Conservation (phyloP, 2,797 vertebrate genomes). For the Poecilia velifera region DNA sequence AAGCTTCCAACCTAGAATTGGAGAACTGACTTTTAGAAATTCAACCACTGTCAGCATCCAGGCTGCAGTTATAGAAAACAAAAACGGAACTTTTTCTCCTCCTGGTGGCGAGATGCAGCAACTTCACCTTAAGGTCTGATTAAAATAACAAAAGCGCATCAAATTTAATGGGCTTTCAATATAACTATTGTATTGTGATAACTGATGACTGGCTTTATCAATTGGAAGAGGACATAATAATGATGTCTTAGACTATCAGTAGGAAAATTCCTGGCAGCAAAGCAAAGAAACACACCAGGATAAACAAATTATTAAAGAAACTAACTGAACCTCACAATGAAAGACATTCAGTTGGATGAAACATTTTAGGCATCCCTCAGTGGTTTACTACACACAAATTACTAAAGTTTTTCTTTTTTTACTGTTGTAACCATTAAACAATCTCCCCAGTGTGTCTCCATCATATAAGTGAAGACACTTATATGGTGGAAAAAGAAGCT, state of each 20-base stretch:
- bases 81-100: not conserved
- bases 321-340: too few relatives aligned
- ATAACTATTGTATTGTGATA: not conserved
- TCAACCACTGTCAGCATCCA: not conserved
- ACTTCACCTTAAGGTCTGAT: not conserved
- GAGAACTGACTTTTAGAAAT: not conserved
- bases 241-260: not conserved
- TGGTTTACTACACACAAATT: too few relatives aligned
- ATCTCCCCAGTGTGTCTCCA: too few relatives aligned
- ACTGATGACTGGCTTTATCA: not conserved
- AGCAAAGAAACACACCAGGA: too few relatives aligned
- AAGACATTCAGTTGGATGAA: too few relatives aligned
- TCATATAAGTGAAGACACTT: too few relatives aligned
- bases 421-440: too few relatives aligned
- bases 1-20: not conserved
- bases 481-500: too few relatives aligned
- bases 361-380: too few relatives aligned
- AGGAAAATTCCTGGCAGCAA: not conserved
- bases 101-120: not conserved
- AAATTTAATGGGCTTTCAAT: not conserved
- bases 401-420: too few relatives aligned
- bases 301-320: not conserved
- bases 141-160: not conserved
- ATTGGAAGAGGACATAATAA: not conserved
- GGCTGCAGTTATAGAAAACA: not conserved